A percentile compares a stretch with the other conserved stretches of the same genome.
phyloP scores from a whole-genome alignment of 1,140 invertebrate genomes.

The Drosophila bipectinata region DNA sequence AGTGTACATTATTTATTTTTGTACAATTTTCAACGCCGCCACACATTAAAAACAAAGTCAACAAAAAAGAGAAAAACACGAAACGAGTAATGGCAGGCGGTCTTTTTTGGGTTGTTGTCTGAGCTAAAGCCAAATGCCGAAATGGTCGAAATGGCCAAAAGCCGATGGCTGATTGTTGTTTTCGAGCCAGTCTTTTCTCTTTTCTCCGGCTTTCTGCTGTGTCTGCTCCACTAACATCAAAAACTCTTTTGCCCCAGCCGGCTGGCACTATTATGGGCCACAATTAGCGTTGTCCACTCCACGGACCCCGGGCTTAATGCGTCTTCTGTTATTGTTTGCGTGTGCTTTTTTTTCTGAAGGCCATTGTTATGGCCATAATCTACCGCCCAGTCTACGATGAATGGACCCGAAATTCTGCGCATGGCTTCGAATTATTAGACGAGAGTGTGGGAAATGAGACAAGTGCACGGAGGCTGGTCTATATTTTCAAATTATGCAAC shows the following conservation, averaged over 20 bases:
- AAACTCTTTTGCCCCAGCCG: conserved; percentile 21
- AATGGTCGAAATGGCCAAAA: not conserved
- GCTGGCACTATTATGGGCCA: conserved; percentile 2
- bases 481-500: not conserved
- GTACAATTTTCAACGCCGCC: conserved; percentile 54
- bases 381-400: conserved; percentile 36
- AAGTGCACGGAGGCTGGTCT: conserved; percentile 1
- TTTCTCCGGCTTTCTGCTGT: conserved; percentile 36
- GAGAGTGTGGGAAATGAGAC: conserved; percentile 25
- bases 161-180: not conserved
- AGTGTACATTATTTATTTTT: conserved; percentile 35
- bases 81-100: conserved; percentile 21
- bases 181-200: conserved; percentile 13
- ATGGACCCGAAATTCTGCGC: conserved; percentile 48
- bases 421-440: conserved; percentile 17
- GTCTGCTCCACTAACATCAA: conserved; percentile 57
- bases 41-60: conserved; percentile 39
- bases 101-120: conserved; percentile 31
- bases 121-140: conserved; percentile 18
- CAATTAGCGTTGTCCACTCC: conserved; percentile 54
- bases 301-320: conserved; percentile 37
- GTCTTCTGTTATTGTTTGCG: conserved; percentile 52
- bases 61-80: conserved; percentile 35
- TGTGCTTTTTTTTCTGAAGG: not conserved
- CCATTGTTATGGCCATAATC: conserved; percentile 41